phyloP scores from a whole-genome alignment of 2,113 vertebrate species.

The Rafetus swinhoei region DNA sequence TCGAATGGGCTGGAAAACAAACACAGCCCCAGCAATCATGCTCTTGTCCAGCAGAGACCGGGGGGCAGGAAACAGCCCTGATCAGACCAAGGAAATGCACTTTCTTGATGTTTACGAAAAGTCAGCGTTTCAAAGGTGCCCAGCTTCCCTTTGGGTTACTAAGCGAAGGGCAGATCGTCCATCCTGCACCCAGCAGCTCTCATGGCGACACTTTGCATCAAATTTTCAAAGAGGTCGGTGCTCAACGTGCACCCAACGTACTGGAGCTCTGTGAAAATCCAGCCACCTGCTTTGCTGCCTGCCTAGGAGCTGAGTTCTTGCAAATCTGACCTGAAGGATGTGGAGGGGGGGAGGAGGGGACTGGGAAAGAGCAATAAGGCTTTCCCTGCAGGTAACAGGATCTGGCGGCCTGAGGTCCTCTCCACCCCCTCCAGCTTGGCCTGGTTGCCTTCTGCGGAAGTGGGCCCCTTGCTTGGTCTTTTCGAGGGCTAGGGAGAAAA shows the following conservation, averaged over 20 bases:
- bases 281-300: neutral
- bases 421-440: neutral
- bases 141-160: neutral
- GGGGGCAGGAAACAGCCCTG: neutral
- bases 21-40: accelerated
- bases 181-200: neutral
- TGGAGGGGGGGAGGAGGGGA: no score
- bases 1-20: neutral
- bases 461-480: neutral
- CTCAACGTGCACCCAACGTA: neutral
- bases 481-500: neutral
- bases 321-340: neutral
- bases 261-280: neutral
- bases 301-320: neutral
- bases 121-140: neutral
- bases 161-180: neutral
- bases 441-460: neutral
- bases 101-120: neutral
- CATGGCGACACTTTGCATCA: neutral
- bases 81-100: neutral
- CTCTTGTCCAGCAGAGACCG: accelerated
- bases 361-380: no score
- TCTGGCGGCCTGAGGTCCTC: neutral
- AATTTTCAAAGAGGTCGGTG: neutral
- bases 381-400: neutral